A percentile compares a stretch with the other conserved stretches of the same genome.
Evolutionary conservation across 2,797 vertebrate species (phyloP).

Genomic region (Mus caroli): DNA sequence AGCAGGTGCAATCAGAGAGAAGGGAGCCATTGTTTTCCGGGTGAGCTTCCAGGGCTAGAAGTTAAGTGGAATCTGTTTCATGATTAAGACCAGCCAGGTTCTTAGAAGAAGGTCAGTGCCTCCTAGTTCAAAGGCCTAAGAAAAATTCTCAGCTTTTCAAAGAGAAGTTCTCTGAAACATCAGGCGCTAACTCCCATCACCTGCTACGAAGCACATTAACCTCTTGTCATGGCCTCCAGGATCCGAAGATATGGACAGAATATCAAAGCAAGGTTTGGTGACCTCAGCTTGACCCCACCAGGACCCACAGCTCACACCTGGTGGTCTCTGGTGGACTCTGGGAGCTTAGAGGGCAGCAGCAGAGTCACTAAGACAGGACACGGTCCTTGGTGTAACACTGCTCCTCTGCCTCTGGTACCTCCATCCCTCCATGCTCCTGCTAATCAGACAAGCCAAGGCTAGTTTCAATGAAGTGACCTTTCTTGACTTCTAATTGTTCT

Average conservation of each 20-base stretch:
- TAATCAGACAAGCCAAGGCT: neutral
- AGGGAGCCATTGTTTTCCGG: neutral
- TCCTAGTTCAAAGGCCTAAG: constrained; percentile 18
- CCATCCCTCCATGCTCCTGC: neutral
- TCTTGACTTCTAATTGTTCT: neutral
- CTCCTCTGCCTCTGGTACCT: no score
- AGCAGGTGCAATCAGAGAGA: neutral
- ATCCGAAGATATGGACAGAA: neutral
- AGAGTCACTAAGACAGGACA: neutral
- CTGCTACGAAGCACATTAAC: neutral
- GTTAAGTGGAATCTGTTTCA: neutral
- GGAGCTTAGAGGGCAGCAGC: neutral
- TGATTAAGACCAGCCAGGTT: neutral
- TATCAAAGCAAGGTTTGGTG: neutral
- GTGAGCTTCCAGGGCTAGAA: neutral
- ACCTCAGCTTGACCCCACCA: neutral
- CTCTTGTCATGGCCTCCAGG: neutral
- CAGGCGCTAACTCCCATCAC: neutral
- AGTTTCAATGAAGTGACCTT: neutral
- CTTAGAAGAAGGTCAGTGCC: neutral
- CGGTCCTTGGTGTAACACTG: fast-evolving
- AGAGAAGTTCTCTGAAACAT: neutral
- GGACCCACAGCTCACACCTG: neutral
- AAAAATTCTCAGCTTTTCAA: constrained; percentile 24
- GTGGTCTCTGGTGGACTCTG: neutral